Percentiles rank a stretch among this genome's conserved stretches.
Evolutionary conservation across 1,140 invertebrate genomes (phyloP).

Genomic region (Ylistrum balloti): DNA sequence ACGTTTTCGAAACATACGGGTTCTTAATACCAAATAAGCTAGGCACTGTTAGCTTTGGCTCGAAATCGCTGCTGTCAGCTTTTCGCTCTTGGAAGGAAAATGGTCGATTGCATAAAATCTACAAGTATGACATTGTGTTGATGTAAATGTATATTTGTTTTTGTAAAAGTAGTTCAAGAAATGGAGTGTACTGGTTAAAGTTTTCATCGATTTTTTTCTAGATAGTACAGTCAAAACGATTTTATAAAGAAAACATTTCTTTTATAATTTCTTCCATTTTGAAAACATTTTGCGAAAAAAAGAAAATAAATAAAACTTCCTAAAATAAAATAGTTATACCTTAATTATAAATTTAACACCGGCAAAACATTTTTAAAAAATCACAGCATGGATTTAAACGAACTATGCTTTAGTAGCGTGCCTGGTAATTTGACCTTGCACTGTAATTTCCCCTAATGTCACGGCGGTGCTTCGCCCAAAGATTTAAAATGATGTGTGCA

Average conservation of each 20-base stretch:
- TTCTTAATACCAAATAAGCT: background rate
- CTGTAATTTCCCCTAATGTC: background rate
- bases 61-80: background rate
- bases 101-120: too few relatives aligned
- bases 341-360: background rate
- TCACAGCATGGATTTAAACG: background rate
- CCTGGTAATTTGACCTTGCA: slow-evolving; percentile 32
- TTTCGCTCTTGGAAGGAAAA: too few relatives aligned
- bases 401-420: background rate
- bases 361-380: background rate
- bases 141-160: background rate
- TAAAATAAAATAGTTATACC: too few relatives aligned
- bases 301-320: too few relatives aligned
- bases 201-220: too few relatives aligned
- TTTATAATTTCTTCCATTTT: too few relatives aligned
- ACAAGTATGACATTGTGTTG: background rate
- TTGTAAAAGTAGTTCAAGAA: too few relatives aligned
- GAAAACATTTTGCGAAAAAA: too few relatives aligned
- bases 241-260: too few relatives aligned
- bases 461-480: background rate
- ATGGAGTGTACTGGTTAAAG: too few relatives aligned
- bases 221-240: too few relatives aligned
- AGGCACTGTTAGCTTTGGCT: background rate
- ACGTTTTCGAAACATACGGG: background rate
- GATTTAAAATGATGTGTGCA: slow-evolving; percentile 19